Evolutionary conservation across 2,113 vertebrate species (phyloP), one percentile per base, ranked within the genome.

Genomic region (Platysternon megacephalum): DNA sequence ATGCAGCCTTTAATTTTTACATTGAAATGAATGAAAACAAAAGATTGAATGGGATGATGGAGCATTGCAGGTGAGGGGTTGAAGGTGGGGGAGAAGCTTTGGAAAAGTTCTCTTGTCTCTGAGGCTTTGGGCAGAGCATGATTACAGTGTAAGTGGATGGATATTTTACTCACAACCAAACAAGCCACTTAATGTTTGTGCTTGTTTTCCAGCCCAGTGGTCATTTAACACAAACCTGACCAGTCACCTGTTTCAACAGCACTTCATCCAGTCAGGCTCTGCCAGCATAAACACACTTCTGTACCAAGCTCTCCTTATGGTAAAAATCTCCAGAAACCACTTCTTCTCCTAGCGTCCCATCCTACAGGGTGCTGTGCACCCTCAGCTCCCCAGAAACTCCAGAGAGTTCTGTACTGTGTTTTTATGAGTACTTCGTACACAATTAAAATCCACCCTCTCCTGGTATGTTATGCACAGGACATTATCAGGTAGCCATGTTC

Each of bases 381-480:
- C 82, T 89, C 32, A 19, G 91, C 1, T 0, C 74, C 79, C 29
- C 44, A 6, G 19, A 68, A 39, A 2, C 58, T 51, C 55, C 79
- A 46, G 42, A 79, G 78, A 78, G 48, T 53, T 46, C 19, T 22
- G 5, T 32, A 42, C 19, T 42, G 52, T 0, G 0, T 91, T 72
- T 72, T 52, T 32, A 39, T 11, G 68, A 85, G 68, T 35, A 12
- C 12, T 48, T 55, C 29, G 2, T 2, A 13, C 32, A 11, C 11
- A 1, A 17, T 80, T 86, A 82, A 44, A 87, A 58, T 29, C 2
- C 76, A 65, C 4, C 7, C 61, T 87, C 53, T 17, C 22, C 80
- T 76, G 88, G 32, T 0, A 0, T 84, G 55, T 6, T 82, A 3
- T 39, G 32, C 26, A 58, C 16, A 44, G 26, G 81, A 56, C 17